Percentiles rank a stretch among this genome's conserved stretches.
Evolutionary conservation across 2,888 invertebrate species (phyloP).

Genomic region (Drosophila nigricruria): DNA sequence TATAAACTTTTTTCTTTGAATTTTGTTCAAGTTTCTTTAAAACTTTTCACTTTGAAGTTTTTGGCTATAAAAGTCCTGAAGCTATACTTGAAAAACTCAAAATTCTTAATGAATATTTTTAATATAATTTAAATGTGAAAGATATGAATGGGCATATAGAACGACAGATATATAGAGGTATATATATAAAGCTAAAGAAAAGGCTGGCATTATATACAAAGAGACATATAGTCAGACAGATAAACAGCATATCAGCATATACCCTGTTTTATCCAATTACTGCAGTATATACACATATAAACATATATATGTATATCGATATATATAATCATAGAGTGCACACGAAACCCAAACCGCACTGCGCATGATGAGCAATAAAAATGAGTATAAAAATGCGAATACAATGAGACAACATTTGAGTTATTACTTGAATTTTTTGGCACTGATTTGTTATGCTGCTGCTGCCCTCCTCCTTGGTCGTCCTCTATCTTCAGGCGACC

Average conservation of each 20-base stretch:
- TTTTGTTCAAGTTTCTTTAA: background rate
- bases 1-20: background rate
- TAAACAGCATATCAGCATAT: background rate
- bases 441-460: conserved; percentile 64
- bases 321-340: conserved; percentile 6
- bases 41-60: background rate
- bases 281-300: conserved; percentile 1
- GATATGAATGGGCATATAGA: background rate
- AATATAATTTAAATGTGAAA: background rate
- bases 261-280: background rate
- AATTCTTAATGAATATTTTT: background rate
- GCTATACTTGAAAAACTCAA: background rate
- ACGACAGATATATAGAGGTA: background rate
- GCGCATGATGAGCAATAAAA: conserved; percentile 76
- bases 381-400: conserved; percentile 67
- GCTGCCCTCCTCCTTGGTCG: background rate
- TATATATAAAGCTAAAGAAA: background rate
- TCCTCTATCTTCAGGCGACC: background rate
- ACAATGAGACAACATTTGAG: conserved; percentile 69
- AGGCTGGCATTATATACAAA: too few species aligned
- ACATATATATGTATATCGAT: conserved; percentile 6
- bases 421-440: conserved; percentile 70
- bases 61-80: background rate
- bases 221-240: background rate
- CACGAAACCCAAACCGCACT: conserved; percentile 40